Conservation (phyloP, 2,888 invertebrate genomes). For the Molorchus minor region DNA sequence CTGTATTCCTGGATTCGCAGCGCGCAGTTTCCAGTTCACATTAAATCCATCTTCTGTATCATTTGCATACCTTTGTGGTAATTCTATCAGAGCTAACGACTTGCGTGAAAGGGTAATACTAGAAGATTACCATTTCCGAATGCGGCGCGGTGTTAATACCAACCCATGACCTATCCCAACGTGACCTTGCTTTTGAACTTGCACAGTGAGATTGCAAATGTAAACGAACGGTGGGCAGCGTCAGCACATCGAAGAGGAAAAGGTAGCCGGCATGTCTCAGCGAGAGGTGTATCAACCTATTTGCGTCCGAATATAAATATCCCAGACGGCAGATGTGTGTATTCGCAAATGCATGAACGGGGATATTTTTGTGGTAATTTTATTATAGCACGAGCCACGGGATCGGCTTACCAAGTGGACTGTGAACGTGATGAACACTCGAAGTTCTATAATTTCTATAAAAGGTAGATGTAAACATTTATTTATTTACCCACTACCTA, state of each 20-base stretch:
- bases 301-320: conserved; percentile 53
- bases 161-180: conserved; percentile 47
- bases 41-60: conserved; percentile 17
- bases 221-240: conserved; percentile 21
- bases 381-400: conserved; percentile 6
- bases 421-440: no score
- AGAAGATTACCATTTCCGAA: conserved; percentile 21
- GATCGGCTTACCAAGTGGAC: background rate
- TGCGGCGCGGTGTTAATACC: conserved; percentile 25
- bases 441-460: no score
- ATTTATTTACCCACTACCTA: no score
- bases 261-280: conserved; percentile 35
- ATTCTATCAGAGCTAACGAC: conserved; percentile 30
- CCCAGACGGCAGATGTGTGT: conserved; percentile 52
- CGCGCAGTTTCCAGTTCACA: conserved; percentile 7
- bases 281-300: conserved; percentile 41
- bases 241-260: conserved; percentile 25
- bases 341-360: conserved; percentile 42
- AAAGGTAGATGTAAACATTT: no score
- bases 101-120: conserved; percentile 21
- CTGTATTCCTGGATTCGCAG: conserved; percentile 4
- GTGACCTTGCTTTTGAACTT: conserved; percentile 47
- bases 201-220: conserved; percentile 30
- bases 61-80: conserved; percentile 26
- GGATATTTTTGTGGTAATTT: conserved; percentile 24